A percentile compares a stretch with the other conserved stretches of the same genome.
Conservation (phyloP, 2,888 invertebrate species). For the Pammene fasciana region DNA sequence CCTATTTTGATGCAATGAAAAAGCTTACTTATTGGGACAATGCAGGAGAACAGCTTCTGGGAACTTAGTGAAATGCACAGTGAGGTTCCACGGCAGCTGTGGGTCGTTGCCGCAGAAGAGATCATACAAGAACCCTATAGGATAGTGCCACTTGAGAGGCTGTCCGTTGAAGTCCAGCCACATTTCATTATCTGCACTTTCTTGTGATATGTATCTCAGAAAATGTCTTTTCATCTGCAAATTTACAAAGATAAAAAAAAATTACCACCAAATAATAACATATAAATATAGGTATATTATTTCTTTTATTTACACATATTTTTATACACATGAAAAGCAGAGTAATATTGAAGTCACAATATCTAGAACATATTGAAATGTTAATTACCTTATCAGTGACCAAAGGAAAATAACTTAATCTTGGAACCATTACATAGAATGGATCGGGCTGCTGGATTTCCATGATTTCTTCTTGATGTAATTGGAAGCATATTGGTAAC, state of each 20-base stretch:
- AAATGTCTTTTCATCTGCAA: slow-evolving; percentile 94
- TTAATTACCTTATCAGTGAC: slow-evolving; percentile 94
- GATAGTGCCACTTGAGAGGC: slow-evolving; percentile 95
- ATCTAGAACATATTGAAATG: background rate
- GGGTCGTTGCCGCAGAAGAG: slow-evolving; percentile 86
- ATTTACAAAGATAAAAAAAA: slow-evolving; percentile 21
- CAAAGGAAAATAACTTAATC: slow-evolving; percentile 96
- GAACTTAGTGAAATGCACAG: slow-evolving; percentile 97
- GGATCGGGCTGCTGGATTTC: slow-evolving; percentile 96
- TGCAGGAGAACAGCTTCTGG: slow-evolving; percentile 95
- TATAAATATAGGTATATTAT: background rate
- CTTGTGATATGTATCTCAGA: slow-evolving; percentile 89
- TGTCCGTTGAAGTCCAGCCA: slow-evolving; percentile 97
- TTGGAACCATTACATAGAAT: slow-evolving; percentile 96
- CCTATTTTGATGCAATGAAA: background rate
- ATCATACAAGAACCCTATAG: slow-evolving; percentile 96
- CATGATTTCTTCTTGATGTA: slow-evolving; percentile 94
- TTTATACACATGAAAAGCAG: background rate
- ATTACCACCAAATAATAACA: background rate
- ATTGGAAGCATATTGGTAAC: slow-evolving; percentile 95
- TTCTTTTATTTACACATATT: no score
- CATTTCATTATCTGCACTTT: slow-evolving; percentile 93
- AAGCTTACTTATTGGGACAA: slow-evolving; percentile 90
- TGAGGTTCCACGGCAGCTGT: slow-evolving; percentile 95
- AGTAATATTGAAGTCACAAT: no score